Percentiles rank a stretch among this genome's conserved stretches.
phyloP scores from a whole-genome alignment of 2,797 vertebrate species.

The Alauda arvensis region DNA sequence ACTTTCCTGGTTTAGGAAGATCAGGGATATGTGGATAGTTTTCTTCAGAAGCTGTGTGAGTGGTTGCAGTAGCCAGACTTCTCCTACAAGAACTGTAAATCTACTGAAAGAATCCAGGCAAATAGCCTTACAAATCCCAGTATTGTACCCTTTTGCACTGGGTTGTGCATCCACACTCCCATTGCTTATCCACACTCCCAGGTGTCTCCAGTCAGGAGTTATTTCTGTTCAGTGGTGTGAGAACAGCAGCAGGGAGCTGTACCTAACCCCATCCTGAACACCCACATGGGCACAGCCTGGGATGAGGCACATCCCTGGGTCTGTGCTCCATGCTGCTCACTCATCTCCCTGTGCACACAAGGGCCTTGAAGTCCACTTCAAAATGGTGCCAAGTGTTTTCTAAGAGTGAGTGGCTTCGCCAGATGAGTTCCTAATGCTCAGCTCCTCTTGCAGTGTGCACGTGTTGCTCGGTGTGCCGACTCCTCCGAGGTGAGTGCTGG shows the following conservation, averaged over 20 bases:
- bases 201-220: background rate
- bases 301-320: background rate
- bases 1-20: background rate
- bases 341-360: fast-evolving
- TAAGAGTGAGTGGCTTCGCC: background rate
- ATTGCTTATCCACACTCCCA: background rate
- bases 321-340: background rate
- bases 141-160: background rate
- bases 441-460: conserved; percentile 74
- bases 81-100: background rate
- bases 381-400: background rate
- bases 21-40: background rate
- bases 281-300: background rate
- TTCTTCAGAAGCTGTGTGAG: background rate
- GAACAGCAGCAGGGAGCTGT: background rate
- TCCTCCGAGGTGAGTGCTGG: conserved; percentile 75
- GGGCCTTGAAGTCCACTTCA: background rate
- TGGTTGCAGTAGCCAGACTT: background rate
- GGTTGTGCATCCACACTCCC: background rate
- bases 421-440: background rate
- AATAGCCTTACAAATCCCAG: background rate
- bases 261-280: background rate
- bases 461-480: conserved; percentile 71
- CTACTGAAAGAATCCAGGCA: background rate
- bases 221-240: background rate